These are phyloP conservation scores for Tenebrosternarchus preto DNA, from an alignment of 2,113 vertebrate species.

Conservation along the genomic window DNA sequence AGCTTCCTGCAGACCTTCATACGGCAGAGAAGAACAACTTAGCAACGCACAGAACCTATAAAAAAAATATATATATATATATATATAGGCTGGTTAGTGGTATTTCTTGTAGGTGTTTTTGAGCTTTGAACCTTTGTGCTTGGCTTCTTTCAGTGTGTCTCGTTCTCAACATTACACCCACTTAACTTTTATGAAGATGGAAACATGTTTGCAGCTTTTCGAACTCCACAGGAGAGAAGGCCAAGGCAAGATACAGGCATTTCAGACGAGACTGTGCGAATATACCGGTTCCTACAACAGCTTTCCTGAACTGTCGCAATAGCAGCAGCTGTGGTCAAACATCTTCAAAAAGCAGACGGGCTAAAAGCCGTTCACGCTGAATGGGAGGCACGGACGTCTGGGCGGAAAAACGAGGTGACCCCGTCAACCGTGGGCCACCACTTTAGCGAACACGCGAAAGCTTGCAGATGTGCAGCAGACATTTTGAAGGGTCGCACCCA, in stretches of 20 bases:
- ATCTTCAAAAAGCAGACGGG: not conserved
- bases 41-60: too few relatives aligned
- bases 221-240: not conserved
- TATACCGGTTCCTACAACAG: not conserved
- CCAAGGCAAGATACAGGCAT: not conserved
- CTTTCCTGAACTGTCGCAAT: not conserved
- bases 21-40: too few relatives aligned
- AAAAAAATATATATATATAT: too few relatives aligned
- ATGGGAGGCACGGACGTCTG: conserved; percentile 34
- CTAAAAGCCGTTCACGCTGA: not conserved
- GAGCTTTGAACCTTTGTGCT: too few relatives aligned
- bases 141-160: not conserved
- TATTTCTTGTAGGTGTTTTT: too few relatives aligned
- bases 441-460: too few relatives aligned
- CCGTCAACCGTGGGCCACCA: not conserved
- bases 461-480: conserved; percentile 44
- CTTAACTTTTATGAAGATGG: not conserved
- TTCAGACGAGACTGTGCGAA: not conserved
- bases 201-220: not conserved
- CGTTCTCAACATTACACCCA: not conserved
- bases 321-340: not conserved
- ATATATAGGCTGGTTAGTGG: too few relatives aligned
- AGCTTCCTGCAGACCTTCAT: too few relatives aligned
- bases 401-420: too few relatives aligned
- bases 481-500: conserved; percentile 20